These are phyloP conservation scores for Branchipolynoe longqiensis DNA, from an alignment of 2,888 invertebrate species.

Conservation along the genomic window DNA sequence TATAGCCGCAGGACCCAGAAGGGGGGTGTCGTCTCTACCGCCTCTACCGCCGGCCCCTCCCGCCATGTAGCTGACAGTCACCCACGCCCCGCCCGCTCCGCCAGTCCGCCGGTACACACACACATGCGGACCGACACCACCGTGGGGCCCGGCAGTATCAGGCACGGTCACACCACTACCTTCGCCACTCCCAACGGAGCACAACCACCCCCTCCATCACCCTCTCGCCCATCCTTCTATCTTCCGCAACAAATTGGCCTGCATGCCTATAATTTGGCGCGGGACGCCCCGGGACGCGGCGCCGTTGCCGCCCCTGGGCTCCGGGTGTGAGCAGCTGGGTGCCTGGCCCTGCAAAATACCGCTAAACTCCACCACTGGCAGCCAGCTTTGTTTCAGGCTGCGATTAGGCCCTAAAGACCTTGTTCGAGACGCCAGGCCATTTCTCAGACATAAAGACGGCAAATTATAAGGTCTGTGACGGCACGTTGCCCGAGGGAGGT, in stretches of 20 bases:
- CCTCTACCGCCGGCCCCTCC: too few species aligned
- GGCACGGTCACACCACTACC: constrained; percentile 19
- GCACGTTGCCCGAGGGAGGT: constrained; percentile 38
- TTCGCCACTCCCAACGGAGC: constrained; percentile 37
- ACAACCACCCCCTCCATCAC: constrained; percentile 2
- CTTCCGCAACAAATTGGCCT: constrained; percentile 43
- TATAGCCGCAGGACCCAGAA: constrained; percentile 44
- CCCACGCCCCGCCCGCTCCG: background rate
- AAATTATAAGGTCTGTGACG: constrained; percentile 57
- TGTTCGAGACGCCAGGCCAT: constrained; percentile 50
- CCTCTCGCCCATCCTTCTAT: constrained; percentile 54
- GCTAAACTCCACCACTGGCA: constrained; percentile 49
- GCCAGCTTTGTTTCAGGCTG: constrained; percentile 47
- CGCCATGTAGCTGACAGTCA: constrained; percentile 24
- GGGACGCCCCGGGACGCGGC: constrained; percentile 21
- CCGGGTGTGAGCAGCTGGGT: constrained; percentile 27
- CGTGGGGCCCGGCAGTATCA: constrained; percentile 42
- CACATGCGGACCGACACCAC: too few species aligned
- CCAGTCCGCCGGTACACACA: too few species aligned
- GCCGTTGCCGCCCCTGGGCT: constrained; percentile 34
- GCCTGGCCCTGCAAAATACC: constrained; percentile 56
- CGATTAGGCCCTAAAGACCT: constrained; percentile 57
- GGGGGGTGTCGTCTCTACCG: too few species aligned
- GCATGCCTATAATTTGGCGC: constrained; percentile 37
- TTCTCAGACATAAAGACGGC: constrained; percentile 55